Evolutionary conservation across 2,888 invertebrate genomes (phyloP).

Genomic region (Ennomos fuscantarius): DNA sequence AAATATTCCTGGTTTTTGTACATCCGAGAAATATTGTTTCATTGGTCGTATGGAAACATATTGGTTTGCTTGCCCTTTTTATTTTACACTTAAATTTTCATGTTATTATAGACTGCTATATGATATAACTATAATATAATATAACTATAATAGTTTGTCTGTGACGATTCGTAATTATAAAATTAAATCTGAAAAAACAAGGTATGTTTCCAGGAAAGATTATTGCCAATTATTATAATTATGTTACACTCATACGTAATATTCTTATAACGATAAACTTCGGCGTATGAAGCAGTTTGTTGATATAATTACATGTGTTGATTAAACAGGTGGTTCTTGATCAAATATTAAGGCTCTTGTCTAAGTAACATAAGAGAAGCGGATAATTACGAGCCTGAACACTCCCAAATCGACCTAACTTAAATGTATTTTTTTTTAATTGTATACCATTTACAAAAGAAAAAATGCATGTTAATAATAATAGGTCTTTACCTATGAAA

Average conservation of each 20-base stretch:
- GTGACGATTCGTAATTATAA: too few species aligned
- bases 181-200: constrained; percentile 5
- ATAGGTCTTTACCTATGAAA: too few species aligned
- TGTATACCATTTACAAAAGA: too few species aligned
- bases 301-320: constrained; percentile 15
- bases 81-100: neutral
- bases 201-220: constrained; percentile 10
- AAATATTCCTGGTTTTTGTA: constrained; percentile 50
- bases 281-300: constrained; percentile 22
- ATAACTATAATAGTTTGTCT: too few species aligned
- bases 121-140: too few species aligned
- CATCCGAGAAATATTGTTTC: constrained; percentile 3
- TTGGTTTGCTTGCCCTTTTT: neutral
- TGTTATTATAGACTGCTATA: too few species aligned
- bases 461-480: too few species aligned
- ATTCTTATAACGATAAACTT: constrained; percentile 8
- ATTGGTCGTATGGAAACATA: neutral
- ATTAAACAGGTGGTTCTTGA: constrained; percentile 33
- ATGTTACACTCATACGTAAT: constrained; percentile 5
- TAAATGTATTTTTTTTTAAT: too few species aligned
- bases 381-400: too few species aligned
- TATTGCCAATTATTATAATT: constrained; percentile 1
- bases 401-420: too few species aligned
- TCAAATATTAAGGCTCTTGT: neutral
- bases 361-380: constrained; percentile 14